Conservation (phyloP, 2,113 vertebrate genomes). For the Percina caprodes region DNA sequence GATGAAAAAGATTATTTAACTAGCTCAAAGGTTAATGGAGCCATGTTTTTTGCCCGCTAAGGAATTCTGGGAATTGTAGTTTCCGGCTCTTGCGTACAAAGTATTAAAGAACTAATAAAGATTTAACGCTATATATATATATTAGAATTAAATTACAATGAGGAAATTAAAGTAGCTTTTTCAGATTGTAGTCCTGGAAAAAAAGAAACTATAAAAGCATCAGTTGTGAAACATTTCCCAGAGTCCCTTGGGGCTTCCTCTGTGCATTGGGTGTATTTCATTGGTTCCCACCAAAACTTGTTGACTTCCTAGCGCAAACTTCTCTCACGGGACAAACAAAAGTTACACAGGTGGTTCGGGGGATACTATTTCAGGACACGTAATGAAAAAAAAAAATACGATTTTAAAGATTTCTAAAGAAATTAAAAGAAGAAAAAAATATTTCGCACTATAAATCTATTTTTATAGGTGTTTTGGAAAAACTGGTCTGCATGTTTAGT, state of each 20-base stretch:
- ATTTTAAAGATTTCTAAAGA: slow-evolving; percentile 88
- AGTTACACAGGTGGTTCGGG: slow-evolving; percentile 67
- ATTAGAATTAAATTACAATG: slow-evolving; percentile 46
- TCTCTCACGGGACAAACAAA: slow-evolving; percentile 73
- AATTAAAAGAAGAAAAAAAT: slow-evolving; percentile 84
- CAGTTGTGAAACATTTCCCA: slow-evolving; percentile 95
- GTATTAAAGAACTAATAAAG: slow-evolving; percentile 57
- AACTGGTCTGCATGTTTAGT: slow-evolving; percentile 86
- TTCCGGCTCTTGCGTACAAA: slow-evolving; percentile 85
- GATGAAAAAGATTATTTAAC: slow-evolving; percentile 98
- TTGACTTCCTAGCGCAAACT: slow-evolving; percentile 82
- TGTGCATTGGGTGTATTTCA: slow-evolving; percentile 99
- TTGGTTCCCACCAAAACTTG: slow-evolving; percentile 92
- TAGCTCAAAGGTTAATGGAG: slow-evolving; percentile 99
- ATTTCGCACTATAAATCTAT: slow-evolving; percentile 90
- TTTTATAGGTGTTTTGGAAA: slow-evolving; percentile 89
- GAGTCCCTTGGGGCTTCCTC: slow-evolving; percentile 95
- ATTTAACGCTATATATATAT: slow-evolving; percentile 54
- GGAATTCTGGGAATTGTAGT: slow-evolving; percentile 94
- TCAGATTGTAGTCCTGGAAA: slow-evolving; percentile 85
- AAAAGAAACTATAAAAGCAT: slow-evolving; percentile 84
- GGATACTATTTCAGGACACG: slow-evolving; percentile 81
- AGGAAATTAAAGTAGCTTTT: slow-evolving; percentile 86
- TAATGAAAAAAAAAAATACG: slow-evolving; percentile 55
- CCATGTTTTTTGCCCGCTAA: slow-evolving; percentile 90